Conservation (phyloP, 2,113 vertebrate genomes). For the Eudyptes chrysolophus region DNA sequence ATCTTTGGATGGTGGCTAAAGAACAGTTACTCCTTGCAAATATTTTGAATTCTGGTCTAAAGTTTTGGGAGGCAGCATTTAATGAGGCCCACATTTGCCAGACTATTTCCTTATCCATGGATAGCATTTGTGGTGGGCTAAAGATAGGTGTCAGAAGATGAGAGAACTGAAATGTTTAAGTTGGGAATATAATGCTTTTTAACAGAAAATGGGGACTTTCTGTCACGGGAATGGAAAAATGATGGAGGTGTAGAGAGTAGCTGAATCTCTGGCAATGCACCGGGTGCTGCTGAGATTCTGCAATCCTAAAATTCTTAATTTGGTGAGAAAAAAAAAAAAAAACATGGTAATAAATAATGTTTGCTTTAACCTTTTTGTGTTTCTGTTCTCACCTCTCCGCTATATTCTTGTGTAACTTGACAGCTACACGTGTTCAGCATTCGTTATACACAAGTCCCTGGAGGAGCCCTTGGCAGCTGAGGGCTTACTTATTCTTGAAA, state of each 20-base stretch:
- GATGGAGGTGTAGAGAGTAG: not conserved
- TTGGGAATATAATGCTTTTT: not conserved
- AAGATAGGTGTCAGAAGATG: not conserved
- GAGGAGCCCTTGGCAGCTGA: conserved; percentile 39
- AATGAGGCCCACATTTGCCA: not conserved
- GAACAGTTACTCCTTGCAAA: not conserved
- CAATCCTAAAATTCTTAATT: not conserved
- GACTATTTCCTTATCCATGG: not conserved
- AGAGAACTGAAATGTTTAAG: not conserved
- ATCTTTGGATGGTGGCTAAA: not conserved
- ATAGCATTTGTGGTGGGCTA: not conserved
- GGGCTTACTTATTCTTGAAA: conserved; percentile 39
- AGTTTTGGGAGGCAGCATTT: not conserved
- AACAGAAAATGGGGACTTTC: not conserved
- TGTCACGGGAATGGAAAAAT: not conserved
- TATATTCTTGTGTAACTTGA: conserved; percentile 39
- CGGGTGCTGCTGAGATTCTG: not conserved
- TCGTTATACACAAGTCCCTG: conserved; percentile 38
- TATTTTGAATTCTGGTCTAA: not conserved
- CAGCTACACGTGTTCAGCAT: conserved; percentile 57
- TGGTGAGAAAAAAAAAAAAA: not conserved
- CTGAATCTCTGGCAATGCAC: not conserved
- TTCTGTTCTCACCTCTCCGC: conserved; percentile 21
- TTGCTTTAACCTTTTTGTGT: conserved; percentile 37
- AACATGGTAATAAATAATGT: not conserved